Base-by-base conservation (phyloP, 2,888 invertebrate genomes). In the Troides oblongomaculatus region DNA sequence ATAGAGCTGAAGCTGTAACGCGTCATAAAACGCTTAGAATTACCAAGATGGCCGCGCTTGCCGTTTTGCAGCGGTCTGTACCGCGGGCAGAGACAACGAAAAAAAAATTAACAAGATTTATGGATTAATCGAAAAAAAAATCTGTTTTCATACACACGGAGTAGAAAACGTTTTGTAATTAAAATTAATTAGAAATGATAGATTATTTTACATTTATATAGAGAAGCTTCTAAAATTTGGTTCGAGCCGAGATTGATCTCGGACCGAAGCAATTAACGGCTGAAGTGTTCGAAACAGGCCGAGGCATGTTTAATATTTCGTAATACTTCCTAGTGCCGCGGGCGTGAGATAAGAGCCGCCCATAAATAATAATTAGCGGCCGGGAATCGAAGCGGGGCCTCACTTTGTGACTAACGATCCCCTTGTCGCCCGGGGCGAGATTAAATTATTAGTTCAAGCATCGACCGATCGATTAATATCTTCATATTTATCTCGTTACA, bases 311-410 rank as follows among this genome's bases (percentile, higher is more conserved):
- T 72, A 72, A 75, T 76, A 77, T 78, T 81, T 78, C 73, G 73
- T 79, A 76, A 78, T 77, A 82, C 80, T 83, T 82, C 82, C 82
- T 82, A 77, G 65, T 68, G 79, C 82, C 85, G 68, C 71, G 65
- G 79, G 84, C 83, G 69, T 36, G 65, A 81, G 81, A 85, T 83
- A 83, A 85, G 80, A 80, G 78, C 77, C 76, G 71, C 66, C 76
- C 81, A 84, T 89, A 87, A 88, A 89, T 87, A 84, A 88, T 88
- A 87, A 89, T 90, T 87, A 87, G 81, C 77, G 78, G 76, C 78
- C 81, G 74, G 80, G 85, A 84, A 81, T 85, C 82, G 81, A 87
- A 88, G 82, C 83, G 74, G 79, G 74, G 74, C 80, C 78, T 79
- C 78, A 79, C 79, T 81, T 81, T 74, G 78, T 78, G 79, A 81